Base-by-base conservation (phyloP, 1,140 invertebrate genomes). In the Danaus plexippus region DNA sequence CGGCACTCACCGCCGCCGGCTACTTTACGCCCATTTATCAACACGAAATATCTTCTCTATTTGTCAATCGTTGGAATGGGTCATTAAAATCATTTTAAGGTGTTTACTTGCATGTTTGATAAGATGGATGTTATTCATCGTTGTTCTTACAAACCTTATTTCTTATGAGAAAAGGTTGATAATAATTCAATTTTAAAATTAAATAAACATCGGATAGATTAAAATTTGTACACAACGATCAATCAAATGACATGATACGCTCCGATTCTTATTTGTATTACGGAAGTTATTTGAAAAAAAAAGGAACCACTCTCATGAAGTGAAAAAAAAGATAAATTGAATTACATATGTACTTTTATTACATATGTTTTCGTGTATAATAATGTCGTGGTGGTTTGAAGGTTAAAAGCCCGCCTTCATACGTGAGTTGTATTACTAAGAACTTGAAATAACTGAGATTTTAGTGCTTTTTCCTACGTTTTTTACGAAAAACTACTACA, bases 161-260 rank as follows among this genome's bases (percentile, higher is more conserved):
- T 9, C 22, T 43, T 13, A 9, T 11, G 11, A 11, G 15, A 43
- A 62, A 62, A 49, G 47, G 57, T 53, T n/a, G 46, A 44, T 55
- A 51, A 49, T 48, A 47, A 41, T 47, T 18, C 46, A 47, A 22
- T 52, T 56, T 51, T 40, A 50, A n/a, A 47, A 3, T 13, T 56
- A 49, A 41, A 41, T 52, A 53, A 52, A 53, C 56, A 47, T 49
- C 47, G 52, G 52, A 51, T 45, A 75, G 73, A 83, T 80, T 85
- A 83, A 83, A 85, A 85, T 72, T 71, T 65, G 69, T 70, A 67
- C 63, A 59, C 63, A 69, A 69, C 75, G 63, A 81, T 85, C 80
- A 73, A 83, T 85, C 80, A 85, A 69, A 59, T 57, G 71, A 78
- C 77, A 67, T 77, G 75, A 73, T 78, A 73, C 63, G 60, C 60